Evolutionary conservation across 1,140 invertebrate species (phyloP), one percentile per base, ranked within the genome.

Genomic region (Pristionchus pacificus): DNA sequence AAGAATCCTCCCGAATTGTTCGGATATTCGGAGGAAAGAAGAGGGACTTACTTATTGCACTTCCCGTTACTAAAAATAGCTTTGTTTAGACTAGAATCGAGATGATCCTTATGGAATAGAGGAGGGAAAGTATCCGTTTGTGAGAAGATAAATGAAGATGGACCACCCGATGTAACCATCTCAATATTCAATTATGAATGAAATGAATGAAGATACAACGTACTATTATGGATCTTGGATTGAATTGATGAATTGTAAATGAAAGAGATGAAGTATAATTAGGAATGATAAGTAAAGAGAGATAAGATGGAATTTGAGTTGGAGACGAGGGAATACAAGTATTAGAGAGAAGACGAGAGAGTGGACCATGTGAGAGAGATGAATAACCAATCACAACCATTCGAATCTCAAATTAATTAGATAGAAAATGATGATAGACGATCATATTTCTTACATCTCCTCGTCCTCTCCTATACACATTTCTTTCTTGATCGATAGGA

Each of bases 91-190:
- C 78, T 81, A 55, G 76, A 62, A 29, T 84, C 81, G 61, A 83
- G 79, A 63, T 71, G 65, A n/a, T 69, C 58, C 38, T 76, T 68
- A 32, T 84, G 62, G 68, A 84, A 83, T 2, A 75, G 66, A 61
- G 70, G 68, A 14, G 81, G 81, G 55, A 77, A 73, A 57, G 69
- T 74, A 29, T 81, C 77, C 13, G 70, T 77, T 0, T 77, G 71
- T 71, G 68, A 82, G 72, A 78, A 83, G 14, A 81, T 65, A 19
- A 83, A 28, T n/a, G 78, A 77, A 38, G 76, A 60, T 13, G 78
- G 62, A 15, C 71, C 49, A 29, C 81, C 81, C 27, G 68, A 60
- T 28, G 59, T 55, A 28, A 68, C 66, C 0, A 66, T 60, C 28
- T 68, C 27, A 31, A 73, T 32, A 33, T 13, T 38, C 24, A 2